A percentile compares a stretch with the other conserved stretches of the same genome.
phyloP scores from a whole-genome alignment of 2,113 vertebrate genomes.

The Leptobrachium ailaonicum region DNA sequence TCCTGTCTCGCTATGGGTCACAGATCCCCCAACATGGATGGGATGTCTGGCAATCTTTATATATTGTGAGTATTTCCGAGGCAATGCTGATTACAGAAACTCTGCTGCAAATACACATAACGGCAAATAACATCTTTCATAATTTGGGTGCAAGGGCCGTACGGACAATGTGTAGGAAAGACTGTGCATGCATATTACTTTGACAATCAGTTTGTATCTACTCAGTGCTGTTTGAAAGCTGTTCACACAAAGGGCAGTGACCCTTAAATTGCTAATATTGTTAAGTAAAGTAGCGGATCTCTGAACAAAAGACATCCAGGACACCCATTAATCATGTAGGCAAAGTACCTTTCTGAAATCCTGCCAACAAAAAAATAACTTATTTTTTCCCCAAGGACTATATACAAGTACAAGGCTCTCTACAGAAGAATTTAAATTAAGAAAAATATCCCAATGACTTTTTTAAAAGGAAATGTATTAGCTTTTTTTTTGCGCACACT shows the following conservation, averaged over 20 bases:
- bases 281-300: constrained; percentile 32
- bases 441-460: neutral
- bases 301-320: constrained; percentile 32
- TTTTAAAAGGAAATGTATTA: neutral
- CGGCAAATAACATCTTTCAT: no score
- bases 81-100: no score
- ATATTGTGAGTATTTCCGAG: no score
- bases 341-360: constrained; percentile 45
- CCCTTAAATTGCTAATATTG: constrained; percentile 29
- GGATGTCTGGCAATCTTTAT: no score
- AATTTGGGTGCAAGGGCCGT: no score
- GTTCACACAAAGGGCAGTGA: constrained; percentile 40
- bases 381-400: constrained; percentile 6
- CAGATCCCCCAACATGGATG: no score
- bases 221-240: constrained; percentile 5
- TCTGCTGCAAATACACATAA: no score
- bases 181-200: neutral
- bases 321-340: constrained; percentile 41
- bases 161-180: neutral
- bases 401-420: neutral
- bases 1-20: no score
- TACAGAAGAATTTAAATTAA: constrained; percentile 36
- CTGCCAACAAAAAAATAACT: constrained; percentile 33
- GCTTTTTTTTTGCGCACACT: no score
- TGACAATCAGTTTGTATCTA: constrained; percentile 4